A percentile compares a stretch with the other conserved stretches of the same genome.
phyloP scores from a whole-genome alignment of 2,888 invertebrate genomes.

The Rugalucina vietnamica region DNA sequence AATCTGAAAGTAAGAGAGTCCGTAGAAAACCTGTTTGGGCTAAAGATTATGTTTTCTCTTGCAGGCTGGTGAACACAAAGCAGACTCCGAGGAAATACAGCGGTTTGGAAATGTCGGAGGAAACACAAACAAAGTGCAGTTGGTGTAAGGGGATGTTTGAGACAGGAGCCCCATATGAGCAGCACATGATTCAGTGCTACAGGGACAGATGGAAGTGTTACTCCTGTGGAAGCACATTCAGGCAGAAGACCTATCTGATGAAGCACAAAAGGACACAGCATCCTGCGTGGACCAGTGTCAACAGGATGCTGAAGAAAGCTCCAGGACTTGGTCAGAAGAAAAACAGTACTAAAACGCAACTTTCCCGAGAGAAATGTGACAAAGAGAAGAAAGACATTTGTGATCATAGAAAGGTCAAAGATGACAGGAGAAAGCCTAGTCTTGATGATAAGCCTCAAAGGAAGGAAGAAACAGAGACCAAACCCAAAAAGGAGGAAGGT shows the following conservation, averaged over 20 bases:
- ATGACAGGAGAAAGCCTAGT: neutral
- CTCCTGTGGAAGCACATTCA: neutral
- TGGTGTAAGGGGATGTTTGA: neutral
- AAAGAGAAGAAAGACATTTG: neutral
- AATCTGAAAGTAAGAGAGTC: neutral
- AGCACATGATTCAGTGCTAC: neutral
- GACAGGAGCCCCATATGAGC: neutral
- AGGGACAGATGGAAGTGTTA: neutral
- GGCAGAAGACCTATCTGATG: neutral
- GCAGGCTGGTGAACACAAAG: neutral
- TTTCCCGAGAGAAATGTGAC: neutral
- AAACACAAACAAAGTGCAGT: neutral
- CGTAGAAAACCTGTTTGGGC: neutral
- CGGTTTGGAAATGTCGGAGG: neutral
- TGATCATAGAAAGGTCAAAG: neutral
- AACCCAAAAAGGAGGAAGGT: no score
- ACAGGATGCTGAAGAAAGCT: neutral
- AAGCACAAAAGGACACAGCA: neutral
- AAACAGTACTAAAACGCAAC: neutral
- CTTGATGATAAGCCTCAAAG: neutral
- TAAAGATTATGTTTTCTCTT: neutral
- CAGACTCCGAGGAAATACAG: neutral
- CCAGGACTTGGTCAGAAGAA: neutral
- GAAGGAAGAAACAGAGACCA: neutral
- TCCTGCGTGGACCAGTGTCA: neutral